Conservation (phyloP, 2,113 vertebrate species). For the Turdus rufiventris region DNA sequence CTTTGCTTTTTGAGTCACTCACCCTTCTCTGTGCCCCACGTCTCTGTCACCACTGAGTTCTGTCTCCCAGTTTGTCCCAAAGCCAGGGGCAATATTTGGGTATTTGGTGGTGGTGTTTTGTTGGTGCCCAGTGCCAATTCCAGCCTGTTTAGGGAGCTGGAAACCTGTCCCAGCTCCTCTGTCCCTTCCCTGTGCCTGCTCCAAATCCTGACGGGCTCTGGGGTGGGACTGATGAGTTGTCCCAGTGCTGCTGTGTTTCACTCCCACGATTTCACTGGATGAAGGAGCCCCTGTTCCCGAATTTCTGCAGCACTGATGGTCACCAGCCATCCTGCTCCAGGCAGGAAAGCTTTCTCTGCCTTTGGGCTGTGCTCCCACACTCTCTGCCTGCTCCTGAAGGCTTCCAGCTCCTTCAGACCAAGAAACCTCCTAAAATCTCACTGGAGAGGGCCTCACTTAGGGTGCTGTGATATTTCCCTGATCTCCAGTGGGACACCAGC, state of each 20-base stretch:
- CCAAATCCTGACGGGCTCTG: neutral
- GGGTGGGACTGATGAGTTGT: neutral
- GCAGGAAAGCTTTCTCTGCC: neutral
- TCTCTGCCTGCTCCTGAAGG: neutral
- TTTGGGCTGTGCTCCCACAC: neutral
- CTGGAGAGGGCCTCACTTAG: fast-evolving
- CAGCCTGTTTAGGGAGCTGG: neutral
- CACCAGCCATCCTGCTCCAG: neutral
- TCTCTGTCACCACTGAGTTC: neutral
- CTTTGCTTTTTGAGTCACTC: neutral
- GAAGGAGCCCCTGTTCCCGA: fast-evolving
- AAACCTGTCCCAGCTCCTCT: neutral
- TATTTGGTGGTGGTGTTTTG: neutral
- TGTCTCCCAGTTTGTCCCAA: neutral
- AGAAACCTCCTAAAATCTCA: neutral
- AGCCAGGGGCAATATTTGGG: neutral
- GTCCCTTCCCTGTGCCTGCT: neutral
- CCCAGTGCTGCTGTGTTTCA: neutral
- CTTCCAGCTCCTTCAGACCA: neutral
- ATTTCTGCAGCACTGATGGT: neutral
- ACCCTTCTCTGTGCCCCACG: neutral
- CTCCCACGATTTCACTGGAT: neutral
- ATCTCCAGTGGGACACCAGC: neutral
- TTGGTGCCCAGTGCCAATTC: neutral
- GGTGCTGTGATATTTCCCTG: fast-evolving